Evolutionary conservation across 1,140 invertebrate species (phyloP).

Genomic region (Riptortus pedestris): DNA sequence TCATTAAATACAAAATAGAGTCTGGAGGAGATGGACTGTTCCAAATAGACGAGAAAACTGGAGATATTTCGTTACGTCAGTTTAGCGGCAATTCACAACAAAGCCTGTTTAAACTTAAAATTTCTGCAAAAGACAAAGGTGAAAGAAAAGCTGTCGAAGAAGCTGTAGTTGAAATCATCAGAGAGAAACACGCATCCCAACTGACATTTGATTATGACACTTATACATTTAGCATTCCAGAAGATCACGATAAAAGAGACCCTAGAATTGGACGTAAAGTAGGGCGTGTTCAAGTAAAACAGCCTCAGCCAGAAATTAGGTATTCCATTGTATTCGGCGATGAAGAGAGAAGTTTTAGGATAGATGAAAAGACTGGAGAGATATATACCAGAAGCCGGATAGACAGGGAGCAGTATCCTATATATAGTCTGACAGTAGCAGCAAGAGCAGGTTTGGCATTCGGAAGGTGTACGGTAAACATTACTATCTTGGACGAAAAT

Average conservation of each 20-base stretch:
- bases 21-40: slow-evolving; percentile 68
- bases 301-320: slow-evolving; percentile 40
- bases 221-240: slow-evolving; percentile 69
- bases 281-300: slow-evolving; percentile 58
- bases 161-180: slow-evolving; percentile 70
- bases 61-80: slow-evolving; percentile 55
- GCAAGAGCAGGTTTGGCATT: slow-evolving; percentile 57
- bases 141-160: slow-evolving; percentile 56
- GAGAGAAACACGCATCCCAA: slow-evolving; percentile 54
- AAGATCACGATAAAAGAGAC: slow-evolving; percentile 52
- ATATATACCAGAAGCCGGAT: slow-evolving; percentile 69
- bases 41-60: slow-evolving; percentile 61
- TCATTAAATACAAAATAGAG: slow-evolving; percentile 63
- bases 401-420: slow-evolving; percentile 68
- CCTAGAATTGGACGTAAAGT: slow-evolving; percentile 53
- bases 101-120: slow-evolving; percentile 55
- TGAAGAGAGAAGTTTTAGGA: slow-evolving; percentile 61
- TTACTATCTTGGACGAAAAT: slow-evolving; percentile 81
- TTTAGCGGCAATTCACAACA: slow-evolving; percentile 51
- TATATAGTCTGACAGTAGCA: slow-evolving; percentile 65
- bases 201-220: slow-evolving; percentile 62
- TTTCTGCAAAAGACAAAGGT: slow-evolving; percentile 69
- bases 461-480: slow-evolving; percentile 61
- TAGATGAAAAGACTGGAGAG: slow-evolving; percentile 63
- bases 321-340: slow-evolving; percentile 81